Evolutionary conservation across 2,113 vertebrate genomes (phyloP).

Genomic region (Seriola quinqueradiata): DNA sequence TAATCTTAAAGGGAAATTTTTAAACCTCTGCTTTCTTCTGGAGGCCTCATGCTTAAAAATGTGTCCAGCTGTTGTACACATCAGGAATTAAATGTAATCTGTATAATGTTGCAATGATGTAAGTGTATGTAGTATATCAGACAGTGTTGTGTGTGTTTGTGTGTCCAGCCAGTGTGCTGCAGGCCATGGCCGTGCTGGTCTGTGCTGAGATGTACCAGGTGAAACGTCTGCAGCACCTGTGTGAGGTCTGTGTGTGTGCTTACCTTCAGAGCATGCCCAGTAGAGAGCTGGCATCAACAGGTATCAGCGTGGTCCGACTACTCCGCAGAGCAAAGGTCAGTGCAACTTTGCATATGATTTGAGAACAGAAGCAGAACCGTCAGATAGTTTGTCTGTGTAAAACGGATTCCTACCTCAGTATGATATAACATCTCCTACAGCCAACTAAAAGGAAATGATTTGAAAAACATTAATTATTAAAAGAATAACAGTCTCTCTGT

Average conservation of each 20-base stretch:
- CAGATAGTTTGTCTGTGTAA: background rate
- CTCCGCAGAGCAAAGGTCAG: constrained; percentile 95
- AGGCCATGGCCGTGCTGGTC: constrained; percentile 96
- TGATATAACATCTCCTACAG: background rate
- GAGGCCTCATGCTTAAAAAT: background rate
- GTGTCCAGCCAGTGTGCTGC: constrained; percentile 91
- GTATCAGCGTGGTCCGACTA: constrained; percentile 91
- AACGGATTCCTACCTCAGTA: background rate
- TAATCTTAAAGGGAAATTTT: background rate
- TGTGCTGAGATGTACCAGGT: constrained; percentile 99
- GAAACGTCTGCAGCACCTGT: constrained; percentile 94
- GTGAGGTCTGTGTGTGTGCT: constrained; percentile 94
- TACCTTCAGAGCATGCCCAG: constrained; percentile 98
- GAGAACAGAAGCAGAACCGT: background rate
- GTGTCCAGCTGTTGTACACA: background rate
- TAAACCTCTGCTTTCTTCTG: background rate
- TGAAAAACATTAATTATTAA: background rate
- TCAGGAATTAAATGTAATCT: background rate
- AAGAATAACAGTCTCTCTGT: background rate
- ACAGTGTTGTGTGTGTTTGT: constrained; percentile 55
- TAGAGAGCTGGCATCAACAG: constrained; percentile 92
- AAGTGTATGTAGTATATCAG: background rate
- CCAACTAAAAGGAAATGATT: background rate
- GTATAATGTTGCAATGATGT: background rate
- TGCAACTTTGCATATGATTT: background rate